phyloP scores from a whole-genome alignment of 2,888 invertebrate genomes.

The Parnassius glacialis region DNA sequence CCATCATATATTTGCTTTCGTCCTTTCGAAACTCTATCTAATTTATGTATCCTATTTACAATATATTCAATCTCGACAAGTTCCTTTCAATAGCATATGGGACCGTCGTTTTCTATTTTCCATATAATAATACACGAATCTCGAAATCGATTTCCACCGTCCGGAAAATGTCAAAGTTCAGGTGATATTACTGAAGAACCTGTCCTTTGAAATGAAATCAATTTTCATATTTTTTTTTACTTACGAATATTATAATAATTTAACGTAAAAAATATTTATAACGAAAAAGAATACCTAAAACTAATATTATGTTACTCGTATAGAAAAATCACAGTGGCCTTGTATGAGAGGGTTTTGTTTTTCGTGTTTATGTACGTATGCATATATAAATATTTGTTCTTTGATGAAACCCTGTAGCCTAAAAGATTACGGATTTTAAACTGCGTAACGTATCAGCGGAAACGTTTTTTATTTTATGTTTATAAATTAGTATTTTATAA shows the following conservation, averaged over 20 bases:
- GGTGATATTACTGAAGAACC: slow-evolving; percentile 18
- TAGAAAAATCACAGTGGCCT: no score
- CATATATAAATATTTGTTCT: no score
- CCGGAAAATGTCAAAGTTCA: slow-evolving; percentile 30
- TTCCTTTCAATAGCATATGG: slow-evolving; percentile 10
- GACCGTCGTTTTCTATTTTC: slow-evolving; percentile 32
- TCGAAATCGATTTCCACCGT: slow-evolving; percentile 34
- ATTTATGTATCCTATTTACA: background rate
- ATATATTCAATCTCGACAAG: slow-evolving; percentile 9
- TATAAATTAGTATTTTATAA: no score
- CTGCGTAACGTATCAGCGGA: no score
- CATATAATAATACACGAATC: slow-evolving; percentile 36
- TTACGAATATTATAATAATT: background rate
- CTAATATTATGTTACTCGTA: no score
- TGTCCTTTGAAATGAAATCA: background rate
- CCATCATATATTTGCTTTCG: background rate
- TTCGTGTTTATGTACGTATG: no score
- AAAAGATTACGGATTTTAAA: no score
- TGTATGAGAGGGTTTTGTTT: no score
- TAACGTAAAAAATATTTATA: no score
- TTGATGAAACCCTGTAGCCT: no score
- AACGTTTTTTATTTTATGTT: no score
- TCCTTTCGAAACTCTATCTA: background rate
- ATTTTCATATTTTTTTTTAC: background rate
- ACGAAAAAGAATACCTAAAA: no score